Percentiles rank a stretch among this genome's conserved stretches.
Evolutionary conservation across 2,797 vertebrate species (phyloP).

Genomic region (Lateolabrax maculatus): DNA sequence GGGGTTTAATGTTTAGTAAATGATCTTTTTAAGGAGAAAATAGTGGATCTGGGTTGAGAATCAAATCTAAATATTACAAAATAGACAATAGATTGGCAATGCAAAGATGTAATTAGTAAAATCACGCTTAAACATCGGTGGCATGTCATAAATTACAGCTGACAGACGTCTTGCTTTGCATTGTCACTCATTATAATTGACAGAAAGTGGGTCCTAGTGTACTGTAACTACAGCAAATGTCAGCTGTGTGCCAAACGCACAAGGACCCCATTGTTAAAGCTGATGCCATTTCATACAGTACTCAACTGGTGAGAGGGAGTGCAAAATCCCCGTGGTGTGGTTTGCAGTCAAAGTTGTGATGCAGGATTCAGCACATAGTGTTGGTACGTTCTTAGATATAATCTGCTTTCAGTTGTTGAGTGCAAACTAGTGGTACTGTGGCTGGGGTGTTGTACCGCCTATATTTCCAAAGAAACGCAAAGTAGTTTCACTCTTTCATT

Average conservation of each 20-base stretch:
- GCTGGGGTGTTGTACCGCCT: not conserved
- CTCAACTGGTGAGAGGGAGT: not conserved
- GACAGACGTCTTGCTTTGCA: not conserved
- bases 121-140: too few relatives aligned
- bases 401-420: not conserved
- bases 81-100: not conserved
- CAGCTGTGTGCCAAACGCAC: not conserved
- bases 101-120: not conserved
- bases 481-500: not conserved
- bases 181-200: constrained; percentile 1
- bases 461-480: not conserved
- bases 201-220: not conserved
- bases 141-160: not conserved
- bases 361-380: not conserved
- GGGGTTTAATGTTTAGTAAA: not conserved
- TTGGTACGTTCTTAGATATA: not conserved
- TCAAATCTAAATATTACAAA: not conserved
- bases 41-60: not conserved
- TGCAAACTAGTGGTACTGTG: not conserved
- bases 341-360: not conserved
- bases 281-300: not conserved
- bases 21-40: not conserved
- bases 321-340: not conserved
- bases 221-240: not conserved
- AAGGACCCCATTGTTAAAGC: not conserved